These are phyloP conservation scores for Parelbella ahira DNA, from an alignment of 2,888 invertebrate species.

Conservation along the genomic window DNA sequence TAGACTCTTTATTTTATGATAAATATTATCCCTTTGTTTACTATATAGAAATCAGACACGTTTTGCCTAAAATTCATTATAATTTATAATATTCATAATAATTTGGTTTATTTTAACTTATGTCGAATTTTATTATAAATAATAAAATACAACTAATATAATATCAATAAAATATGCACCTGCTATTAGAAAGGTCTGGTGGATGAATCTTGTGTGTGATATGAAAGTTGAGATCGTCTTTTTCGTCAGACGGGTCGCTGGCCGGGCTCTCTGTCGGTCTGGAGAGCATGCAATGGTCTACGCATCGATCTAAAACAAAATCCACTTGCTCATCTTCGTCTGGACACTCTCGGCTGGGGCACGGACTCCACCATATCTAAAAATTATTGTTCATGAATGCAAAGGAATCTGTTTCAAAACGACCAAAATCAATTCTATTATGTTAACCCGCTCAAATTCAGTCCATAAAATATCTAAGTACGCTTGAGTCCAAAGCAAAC, in stretches of 20 bases:
- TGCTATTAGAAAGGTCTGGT: conserved; percentile 60
- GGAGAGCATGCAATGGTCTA: conserved; percentile 85
- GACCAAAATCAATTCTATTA: too few species aligned
- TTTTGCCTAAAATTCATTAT: too few species aligned
- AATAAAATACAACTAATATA: too few species aligned
- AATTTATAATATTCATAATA: too few species aligned
- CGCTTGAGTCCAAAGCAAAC: too few species aligned
- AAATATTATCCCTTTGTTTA: too few species aligned
- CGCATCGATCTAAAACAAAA: conserved; percentile 85
- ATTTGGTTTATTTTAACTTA: too few species aligned
- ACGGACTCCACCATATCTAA: conserved; percentile 91
- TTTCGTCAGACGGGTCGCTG: conserved; percentile 62
- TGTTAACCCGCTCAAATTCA: too few species aligned
- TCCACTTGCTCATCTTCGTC: conserved; percentile 86
- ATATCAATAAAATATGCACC: conserved; percentile 36
- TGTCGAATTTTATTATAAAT: too few species aligned
- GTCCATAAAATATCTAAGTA: too few species aligned
- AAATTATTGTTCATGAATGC: conserved; percentile 5
- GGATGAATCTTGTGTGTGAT: conserved; percentile 72
- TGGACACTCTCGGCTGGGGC: conserved; percentile 89
- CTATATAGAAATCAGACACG: too few species aligned
- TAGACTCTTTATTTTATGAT: background rate
- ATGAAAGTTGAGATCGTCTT: conserved; percentile 79
- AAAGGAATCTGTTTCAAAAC: too few species aligned
- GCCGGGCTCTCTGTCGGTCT: conserved; percentile 61